These are phyloP conservation scores for Fringilla coelebs DNA, from an alignment of 2,797 vertebrate genomes.

Conservation along the genomic window DNA sequence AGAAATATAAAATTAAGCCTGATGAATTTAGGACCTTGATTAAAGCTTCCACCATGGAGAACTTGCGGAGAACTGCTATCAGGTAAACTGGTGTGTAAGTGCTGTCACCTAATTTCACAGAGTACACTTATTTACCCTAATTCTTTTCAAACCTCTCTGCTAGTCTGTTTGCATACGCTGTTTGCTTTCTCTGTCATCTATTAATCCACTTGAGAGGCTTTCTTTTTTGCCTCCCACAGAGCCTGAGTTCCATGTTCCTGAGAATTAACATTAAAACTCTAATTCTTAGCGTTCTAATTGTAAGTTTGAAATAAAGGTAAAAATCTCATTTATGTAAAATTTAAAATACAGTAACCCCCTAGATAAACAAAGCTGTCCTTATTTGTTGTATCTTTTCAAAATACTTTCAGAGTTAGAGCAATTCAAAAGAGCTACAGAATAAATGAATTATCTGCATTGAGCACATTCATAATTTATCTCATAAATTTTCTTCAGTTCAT, in stretches of 20 bases:
- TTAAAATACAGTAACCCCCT: not conserved
- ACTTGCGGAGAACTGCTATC: not conserved
- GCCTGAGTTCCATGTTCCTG: not conserved
- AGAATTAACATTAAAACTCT: not conserved
- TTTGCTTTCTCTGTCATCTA: not conserved
- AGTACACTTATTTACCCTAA: not conserved
- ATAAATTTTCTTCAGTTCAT: not conserved
- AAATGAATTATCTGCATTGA: not conserved
- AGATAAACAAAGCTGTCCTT: not conserved
- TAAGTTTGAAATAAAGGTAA: not conserved
- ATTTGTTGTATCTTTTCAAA: not conserved
- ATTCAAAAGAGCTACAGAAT: not conserved
- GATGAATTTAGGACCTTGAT: constrained; percentile 7
- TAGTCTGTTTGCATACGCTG: not conserved
- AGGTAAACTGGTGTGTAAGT: not conserved
- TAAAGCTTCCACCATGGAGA: not conserved
- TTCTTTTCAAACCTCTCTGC: not conserved
- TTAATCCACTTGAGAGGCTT: not conserved
- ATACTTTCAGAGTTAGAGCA: not conserved
- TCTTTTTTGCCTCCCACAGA: not conserved
- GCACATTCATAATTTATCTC: not conserved
- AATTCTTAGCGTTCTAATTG: not conserved
- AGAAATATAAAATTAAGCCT: constrained; percentile 7
- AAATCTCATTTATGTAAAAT: not conserved
- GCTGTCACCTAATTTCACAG: not conserved